Base-by-base conservation (phyloP, 2,113 vertebrate genomes). In the Eublepharis macularius region DNA sequence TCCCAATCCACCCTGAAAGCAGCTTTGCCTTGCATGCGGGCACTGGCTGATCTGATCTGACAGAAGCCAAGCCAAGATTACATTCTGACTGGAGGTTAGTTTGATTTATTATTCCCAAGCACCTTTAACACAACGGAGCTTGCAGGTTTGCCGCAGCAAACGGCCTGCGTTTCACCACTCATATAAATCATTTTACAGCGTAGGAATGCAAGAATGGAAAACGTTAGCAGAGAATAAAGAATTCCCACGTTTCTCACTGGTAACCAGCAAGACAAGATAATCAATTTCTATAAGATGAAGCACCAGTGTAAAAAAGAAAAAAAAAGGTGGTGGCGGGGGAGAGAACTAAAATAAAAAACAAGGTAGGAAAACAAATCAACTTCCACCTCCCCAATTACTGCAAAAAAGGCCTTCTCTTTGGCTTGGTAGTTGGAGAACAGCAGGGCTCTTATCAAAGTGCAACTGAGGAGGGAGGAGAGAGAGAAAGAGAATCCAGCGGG, bases 241-340 rank as follows among this genome's bases (percentile, higher is more conserved):
- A 73, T 79, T 49, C 74, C 75, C 19, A 13, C 17, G 65, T 69
- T 78, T 70, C 83, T 84, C 75, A 69, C 29, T 0, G 1, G 76
- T 89, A 93, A 84, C 83, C 86, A 88, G 87, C 54, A 87, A 90
- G 89, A 81, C 84, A 86, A 91, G 93, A 88, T 66, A 92, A 91
- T 95, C 92, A 93, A 93, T 94, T 92, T 93, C 85, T 88, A 77
- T 83, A 87, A 92, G 90, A 91, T 51, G 88, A 86, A 93, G 49
- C 80, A 80, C 82, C 2, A 0, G 54, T 43, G 79, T 65, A 69
- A 91, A 82, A 43, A 85, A 21, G 89, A n/a, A 47, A 9, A 87
- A 69, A 43, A 57, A 32, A 39, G n/a, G n/a, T n/a, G n/a, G n/a
- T n/a, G n/a, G n/a, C n/a, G n/a, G n/a, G n/a, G n/a, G 21, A 85